Percentiles rank a stretch among this genome's conserved stretches.
These are phyloP conservation scores for Drosophila fungiperda DNA, from an alignment of 2,888 invertebrate species.

Conservation along the genomic window DNA sequence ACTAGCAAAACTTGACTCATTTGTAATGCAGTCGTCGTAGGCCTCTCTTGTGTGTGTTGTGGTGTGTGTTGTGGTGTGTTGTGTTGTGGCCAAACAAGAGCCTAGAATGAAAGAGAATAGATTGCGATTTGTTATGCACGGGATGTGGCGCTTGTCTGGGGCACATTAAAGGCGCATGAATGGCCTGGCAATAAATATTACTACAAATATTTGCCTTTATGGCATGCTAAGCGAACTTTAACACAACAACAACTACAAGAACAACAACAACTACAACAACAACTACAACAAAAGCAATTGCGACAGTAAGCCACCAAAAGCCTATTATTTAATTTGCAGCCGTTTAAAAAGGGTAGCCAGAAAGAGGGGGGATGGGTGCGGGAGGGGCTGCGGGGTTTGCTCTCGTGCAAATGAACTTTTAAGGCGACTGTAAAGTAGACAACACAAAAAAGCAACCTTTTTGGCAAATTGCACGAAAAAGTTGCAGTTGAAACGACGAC, in stretches of 20 bases:
- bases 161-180: conserved; percentile 80
- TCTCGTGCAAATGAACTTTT: conserved; percentile 74
- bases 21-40: conserved; percentile 75
- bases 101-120: conserved; percentile 16
- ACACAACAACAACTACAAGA: not conserved
- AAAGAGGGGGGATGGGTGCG: not conserved
- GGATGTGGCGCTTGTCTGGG: conserved; percentile 78
- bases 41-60: conserved; percentile 40
- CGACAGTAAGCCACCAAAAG: conserved; percentile 77
- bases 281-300: conserved; percentile 56
- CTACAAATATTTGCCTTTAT: conserved; percentile 74
- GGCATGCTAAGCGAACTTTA: conserved; percentile 73
- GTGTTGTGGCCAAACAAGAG: conserved; percentile 16
- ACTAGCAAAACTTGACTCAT: conserved; percentile 51
- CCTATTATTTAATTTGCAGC: conserved; percentile 78
- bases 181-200: conserved; percentile 79
- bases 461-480: conserved; percentile 53
- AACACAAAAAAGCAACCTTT: conserved; percentile 44
- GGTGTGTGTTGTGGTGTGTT: conserved; percentile 2
- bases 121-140: conserved; percentile 75
- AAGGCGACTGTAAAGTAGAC: conserved; percentile 68
- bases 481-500: conserved; percentile 40
- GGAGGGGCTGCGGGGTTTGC: not conserved
- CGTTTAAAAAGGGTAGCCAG: conserved; percentile 4
- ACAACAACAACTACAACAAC: conserved; percentile 27